Evolutionary conservation across 2,113 vertebrate species (phyloP), one percentile per base, ranked within the genome.

Genomic region (Elaphurus davidianus): DNA sequence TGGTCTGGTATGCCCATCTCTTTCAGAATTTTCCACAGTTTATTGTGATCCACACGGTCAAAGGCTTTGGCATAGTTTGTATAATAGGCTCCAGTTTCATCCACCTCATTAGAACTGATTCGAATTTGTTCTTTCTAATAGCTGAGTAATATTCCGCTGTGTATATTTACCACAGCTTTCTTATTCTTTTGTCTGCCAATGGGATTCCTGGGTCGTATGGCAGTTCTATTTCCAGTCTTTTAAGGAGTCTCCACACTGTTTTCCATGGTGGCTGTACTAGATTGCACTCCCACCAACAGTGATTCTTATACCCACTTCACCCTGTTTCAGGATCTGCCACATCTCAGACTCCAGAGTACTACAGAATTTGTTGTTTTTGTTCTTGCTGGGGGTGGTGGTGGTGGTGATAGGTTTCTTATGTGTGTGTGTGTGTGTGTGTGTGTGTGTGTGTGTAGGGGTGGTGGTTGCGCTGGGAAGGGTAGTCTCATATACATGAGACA

Each of bases 321-420:
- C 30, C 3, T 19, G 16, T 88, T 94, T 95, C 23, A 87, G 7
- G 17, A 45, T 59, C 30, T 71, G 21, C 36, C 15, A 55, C 30
- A 33, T 9, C 9, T 91, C 45, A 59, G 12, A 64, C 5, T 64
- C 28, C 14, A 84, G 19, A 87, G 8, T 60, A 36, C 23, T 60
- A n/a, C 13, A 82, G 60, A 96, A 33, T n/a, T 19, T 40, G 36
- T 36, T 30, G 71, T 87, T 47, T 10, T 10, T 86, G 16, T 52
- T 36, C 11, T 55, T 40, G 14, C 19, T 10, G 21, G 1, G 21
- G n/a, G 2, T n/a, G 3, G 9, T 23, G 5, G 2, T 28, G 2
- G 7, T 67, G 28, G 33, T 17, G n/a, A n/a, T 21, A 67, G 64
- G 64, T 36, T 67, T 16, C 33, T 30, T 33, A 8, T 78, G 19